Evolutionary conservation across 37 sponge, comb jelly and placozoan genomes (phyloP), one percentile per base, ranked within the genome.

Genomic region (Geodia barretti): DNA sequence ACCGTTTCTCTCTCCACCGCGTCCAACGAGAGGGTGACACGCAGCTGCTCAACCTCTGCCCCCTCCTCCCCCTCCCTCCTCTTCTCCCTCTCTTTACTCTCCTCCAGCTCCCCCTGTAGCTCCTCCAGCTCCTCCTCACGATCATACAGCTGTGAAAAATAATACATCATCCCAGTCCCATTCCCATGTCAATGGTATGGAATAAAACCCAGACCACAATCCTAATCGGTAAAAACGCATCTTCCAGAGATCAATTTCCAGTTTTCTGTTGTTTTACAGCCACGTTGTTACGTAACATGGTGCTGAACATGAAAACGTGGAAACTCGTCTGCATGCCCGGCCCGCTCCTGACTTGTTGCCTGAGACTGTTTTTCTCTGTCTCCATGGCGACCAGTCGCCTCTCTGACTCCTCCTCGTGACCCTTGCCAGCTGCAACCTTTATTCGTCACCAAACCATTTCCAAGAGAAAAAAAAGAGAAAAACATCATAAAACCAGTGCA

Each of bases 21-120:
- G 54, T 47, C 54, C 54, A n/a, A n/a, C n/a, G n/a, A 70, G 25
- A 81, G 38, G 26, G 73, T n/a, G 20, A 62, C 32, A 40, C 47
- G 29, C 9, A 82, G 83, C 67, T 64, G 28, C 31, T 1, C 65
- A 64, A 82, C 19, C 74, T 82, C 74, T 5, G 42, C 64, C 31
- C 54, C 24, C 54, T 79, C 67, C 70, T 79, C 79, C 7, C 11
- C 54, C 31, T 41, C 59, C n/a, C 35, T 20, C 14, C 41, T 42
- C 69, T 41, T 25, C 28, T 79, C 79, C 47, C 37, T 28, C 70
- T 81, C 63, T 28, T 72, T 1, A 60, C 70, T 69, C 23, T 7
- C 20, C 7, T 62, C 61, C 3, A 81, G 41, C 24, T 72, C 14
- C 60, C 38, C 73, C 64, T 59, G 71, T 63, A 72, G 29, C 31